Percentiles rank a stretch among this genome's conserved stretches.
Conservation (phyloP, 2,113 vertebrate species). For the Mugil cephalus region DNA sequence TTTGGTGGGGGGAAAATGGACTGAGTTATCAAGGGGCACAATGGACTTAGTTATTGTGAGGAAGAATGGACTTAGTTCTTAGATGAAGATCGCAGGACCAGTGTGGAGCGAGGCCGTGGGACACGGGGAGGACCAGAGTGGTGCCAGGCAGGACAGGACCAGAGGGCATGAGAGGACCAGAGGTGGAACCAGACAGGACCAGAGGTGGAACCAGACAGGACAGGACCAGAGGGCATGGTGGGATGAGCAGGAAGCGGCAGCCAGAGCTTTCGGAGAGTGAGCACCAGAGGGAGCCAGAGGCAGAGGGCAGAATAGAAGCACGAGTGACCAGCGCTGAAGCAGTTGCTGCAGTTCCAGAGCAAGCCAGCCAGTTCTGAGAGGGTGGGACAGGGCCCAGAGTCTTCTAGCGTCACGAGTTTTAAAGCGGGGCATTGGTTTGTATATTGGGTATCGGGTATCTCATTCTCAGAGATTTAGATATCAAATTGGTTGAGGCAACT, state of each 20-base stretch:
- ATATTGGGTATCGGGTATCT: slow-evolving; percentile 84
- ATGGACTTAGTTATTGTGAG: slow-evolving; percentile 73
- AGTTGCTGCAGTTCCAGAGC: slow-evolving; percentile 59
- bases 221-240: slow-evolving; percentile 64
- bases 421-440: slow-evolving; percentile 82
- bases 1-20: slow-evolving; percentile 14
- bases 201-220: slow-evolving; percentile 45
- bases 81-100: slow-evolving; percentile 67
- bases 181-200: slow-evolving; percentile 47
- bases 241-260: slow-evolving; percentile 62
- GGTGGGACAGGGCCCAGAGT: slow-evolving; percentile 65
- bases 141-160: slow-evolving; percentile 68
- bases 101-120: slow-evolving; percentile 41
- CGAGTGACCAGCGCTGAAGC: slow-evolving; percentile 61
- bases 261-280: slow-evolving; percentile 54
- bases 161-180: slow-evolving; percentile 61
- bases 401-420: slow-evolving; percentile 75
- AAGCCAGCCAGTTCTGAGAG: slow-evolving; percentile 61
- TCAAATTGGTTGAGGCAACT: not conserved
- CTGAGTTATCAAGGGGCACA: slow-evolving; percentile 41
- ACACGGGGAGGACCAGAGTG: slow-evolving; percentile 57
- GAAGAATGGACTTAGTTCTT: slow-evolving; percentile 79
- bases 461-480: slow-evolving; percentile 25
- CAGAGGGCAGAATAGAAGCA: slow-evolving; percentile 75
- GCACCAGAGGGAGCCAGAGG: slow-evolving; percentile 78